Base-by-base conservation (phyloP, 2,113 vertebrate species). In the Beaufortia kweichowensis region DNA sequence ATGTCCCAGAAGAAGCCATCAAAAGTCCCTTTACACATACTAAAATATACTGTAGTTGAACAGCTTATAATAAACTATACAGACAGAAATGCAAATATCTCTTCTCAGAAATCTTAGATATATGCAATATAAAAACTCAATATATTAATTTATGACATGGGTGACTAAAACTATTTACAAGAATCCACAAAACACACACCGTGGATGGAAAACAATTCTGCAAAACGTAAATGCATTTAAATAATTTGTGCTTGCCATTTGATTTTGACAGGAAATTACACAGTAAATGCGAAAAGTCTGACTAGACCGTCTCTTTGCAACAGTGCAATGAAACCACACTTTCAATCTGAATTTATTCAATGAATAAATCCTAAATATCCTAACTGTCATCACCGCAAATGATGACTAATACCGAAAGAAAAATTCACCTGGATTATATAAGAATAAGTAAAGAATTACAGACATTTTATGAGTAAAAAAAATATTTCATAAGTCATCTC, bases 21-120 rank as follows among this genome's bases (percentile, higher is more conserved):
- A 57, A 74, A 68, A 79, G 80, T 81, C 76, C 70, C 76, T 77
- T 89, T 87, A 85, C 80, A 80, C 86, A 72, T 87, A 89, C 89
- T 48, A 84, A 82, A 79, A 76, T 55, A 53, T 24, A 63, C 4
- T 59, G n/a, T n/a, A n/a, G n/a, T n/a, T n/a, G n/a, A n/a, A n/a
- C n/a, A n/a, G 10, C 26, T 14, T 43, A 26, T 21, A 3, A 60
- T 50, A 50, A 0, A 15, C 33, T 57, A 26, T 12, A 77, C 50
- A 55, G n/a, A 55, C 28, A 69, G 48, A 55, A 33, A 31, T 23
- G 3, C 2, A 6, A 35, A 15, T 35, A 6, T 5, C 66, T 69
- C 1, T 5, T 69, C 7, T 4, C 0, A 55, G 50, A 21, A 55
- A 23, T 8, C 53, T 23, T 15, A 29, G n/a, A 50, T 8, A 46